Percentiles rank a stretch among this genome's conserved stretches.
These are phyloP conservation scores for Euphonia xanthogaster DNA, from an alignment of 2,797 vertebrate genomes.

Conservation along the genomic window DNA sequence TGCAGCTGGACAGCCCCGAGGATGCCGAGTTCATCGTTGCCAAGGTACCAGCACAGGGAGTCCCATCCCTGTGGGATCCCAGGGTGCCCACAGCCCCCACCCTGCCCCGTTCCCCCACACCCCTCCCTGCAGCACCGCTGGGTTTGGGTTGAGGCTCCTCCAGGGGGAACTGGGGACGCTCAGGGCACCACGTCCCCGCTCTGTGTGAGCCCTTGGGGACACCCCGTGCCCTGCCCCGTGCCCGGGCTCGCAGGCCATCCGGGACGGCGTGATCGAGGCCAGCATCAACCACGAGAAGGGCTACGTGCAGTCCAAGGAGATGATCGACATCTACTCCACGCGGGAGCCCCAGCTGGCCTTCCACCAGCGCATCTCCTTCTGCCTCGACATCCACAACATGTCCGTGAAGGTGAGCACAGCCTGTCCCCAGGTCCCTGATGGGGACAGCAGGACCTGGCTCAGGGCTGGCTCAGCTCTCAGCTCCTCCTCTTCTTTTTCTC, in stretches of 20 bases:
- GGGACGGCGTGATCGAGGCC: conserved; percentile 95
- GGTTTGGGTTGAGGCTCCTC: neutral
- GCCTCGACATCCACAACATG: conserved; percentile 99
- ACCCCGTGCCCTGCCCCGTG: neutral
- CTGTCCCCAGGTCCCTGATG: rapidly evolving
- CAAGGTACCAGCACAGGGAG: conserved; percentile 77
- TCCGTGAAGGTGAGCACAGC: conserved; percentile 87
- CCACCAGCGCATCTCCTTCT: conserved; percentile 98
- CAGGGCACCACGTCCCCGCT: neutral
- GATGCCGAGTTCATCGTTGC: conserved; percentile 97
- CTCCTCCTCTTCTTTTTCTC: neutral
- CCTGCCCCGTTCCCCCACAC: rapidly evolving
- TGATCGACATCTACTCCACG: conserved; percentile 95
- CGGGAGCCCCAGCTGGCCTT: conserved; percentile 96
- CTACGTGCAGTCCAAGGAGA: conserved; percentile 96
- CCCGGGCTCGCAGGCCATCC: conserved; percentile 83
- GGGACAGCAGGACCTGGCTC: rapidly evolving
- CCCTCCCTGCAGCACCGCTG: rapidly evolving
- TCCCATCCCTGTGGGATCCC: neutral
- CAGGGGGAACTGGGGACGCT: neutral
- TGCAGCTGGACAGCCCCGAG: conserved; percentile 95
- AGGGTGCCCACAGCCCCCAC: neutral
- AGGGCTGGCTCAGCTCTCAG: neutral
- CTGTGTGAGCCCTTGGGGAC: neutral
- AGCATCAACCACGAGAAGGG: conserved; percentile 99